Conservation (phyloP, 2,113 vertebrate species). For the Taurulus bubalis region DNA sequence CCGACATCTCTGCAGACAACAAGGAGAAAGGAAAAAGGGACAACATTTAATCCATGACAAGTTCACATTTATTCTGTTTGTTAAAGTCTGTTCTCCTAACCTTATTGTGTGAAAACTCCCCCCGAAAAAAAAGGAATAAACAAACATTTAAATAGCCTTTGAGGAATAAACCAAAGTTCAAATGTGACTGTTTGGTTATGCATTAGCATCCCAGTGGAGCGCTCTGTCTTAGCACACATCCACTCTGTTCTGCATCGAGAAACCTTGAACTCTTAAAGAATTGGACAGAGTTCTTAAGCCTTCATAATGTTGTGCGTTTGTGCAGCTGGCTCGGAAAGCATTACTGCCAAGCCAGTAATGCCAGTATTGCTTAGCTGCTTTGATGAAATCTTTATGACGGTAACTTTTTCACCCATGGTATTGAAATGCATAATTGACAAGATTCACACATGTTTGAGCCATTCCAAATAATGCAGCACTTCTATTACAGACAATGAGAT, state of each 20-base stretch:
- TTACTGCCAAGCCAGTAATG: slow-evolving; percentile 21
- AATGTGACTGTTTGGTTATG: neutral
- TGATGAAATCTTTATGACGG: slow-evolving; percentile 45
- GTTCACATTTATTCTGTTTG: slow-evolving; percentile 14
- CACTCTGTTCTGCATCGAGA: slow-evolving; percentile 17
- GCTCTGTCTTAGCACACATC: neutral
- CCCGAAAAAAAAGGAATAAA: neutral
- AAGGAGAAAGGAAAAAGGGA: neutral
- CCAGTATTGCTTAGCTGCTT: slow-evolving; percentile 18
- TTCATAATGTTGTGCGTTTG: slow-evolving; percentile 30
- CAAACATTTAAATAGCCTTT: neutral
- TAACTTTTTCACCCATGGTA: slow-evolving; percentile 33
- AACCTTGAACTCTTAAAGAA: slow-evolving; percentile 35
- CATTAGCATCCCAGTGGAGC: slow-evolving; percentile 40
- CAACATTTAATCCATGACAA: slow-evolving; percentile 2
- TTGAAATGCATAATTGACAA: slow-evolving; percentile 35
- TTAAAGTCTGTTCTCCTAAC: neutral
- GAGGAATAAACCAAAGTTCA: slow-evolving; percentile 2
- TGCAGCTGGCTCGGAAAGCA: slow-evolving; percentile 27
- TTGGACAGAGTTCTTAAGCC: slow-evolving; percentile 23
- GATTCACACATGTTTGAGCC: slow-evolving; percentile 28
- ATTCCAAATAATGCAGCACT: slow-evolving; percentile 25
- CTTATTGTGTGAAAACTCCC: neutral
- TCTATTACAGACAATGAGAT: slow-evolving; percentile 34
- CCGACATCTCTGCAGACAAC: slow-evolving; percentile 92